A percentile compares a stretch with the other conserved stretches of the same genome.
phyloP scores from a whole-genome alignment of 2,797 vertebrate genomes.

The Sternotherus odoratus region DNA sequence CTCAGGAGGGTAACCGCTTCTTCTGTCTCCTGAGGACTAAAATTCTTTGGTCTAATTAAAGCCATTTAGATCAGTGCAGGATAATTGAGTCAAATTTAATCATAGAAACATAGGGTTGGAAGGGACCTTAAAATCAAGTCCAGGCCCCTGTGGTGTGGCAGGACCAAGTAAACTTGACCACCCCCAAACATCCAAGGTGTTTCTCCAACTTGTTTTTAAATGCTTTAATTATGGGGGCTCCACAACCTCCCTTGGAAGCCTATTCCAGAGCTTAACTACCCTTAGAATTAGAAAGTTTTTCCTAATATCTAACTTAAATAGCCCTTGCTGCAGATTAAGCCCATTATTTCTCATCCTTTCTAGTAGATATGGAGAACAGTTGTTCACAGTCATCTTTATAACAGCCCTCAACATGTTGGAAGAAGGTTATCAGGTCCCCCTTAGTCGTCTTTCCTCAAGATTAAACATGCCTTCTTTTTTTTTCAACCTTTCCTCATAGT shows the following conservation, averaged over 20 bases:
- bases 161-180: background rate
- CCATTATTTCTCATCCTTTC: background rate
- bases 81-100: background rate
- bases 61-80: background rate
- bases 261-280: background rate
- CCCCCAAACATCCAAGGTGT: background rate
- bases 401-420: background rate
- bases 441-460: background rate
- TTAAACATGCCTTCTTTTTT: background rate
- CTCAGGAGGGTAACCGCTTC: too few relatives aligned
- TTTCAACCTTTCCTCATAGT: background rate
- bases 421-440: background rate
- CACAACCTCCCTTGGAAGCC: background rate
- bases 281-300: too few relatives aligned
- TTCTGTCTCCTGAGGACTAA: background rate
- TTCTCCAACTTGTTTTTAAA: background rate
- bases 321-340: background rate
- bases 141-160: background rate
- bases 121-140: background rate
- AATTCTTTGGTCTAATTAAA: background rate
- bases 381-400: too few relatives aligned
- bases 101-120: background rate
- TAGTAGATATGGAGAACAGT: too few relatives aligned
- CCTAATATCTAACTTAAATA: too few relatives aligned
- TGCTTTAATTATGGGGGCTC: background rate